Conservation (phyloP, 35 echinoderm and acorn worm species). For the Heliocidaris erythrogramma region DNA sequence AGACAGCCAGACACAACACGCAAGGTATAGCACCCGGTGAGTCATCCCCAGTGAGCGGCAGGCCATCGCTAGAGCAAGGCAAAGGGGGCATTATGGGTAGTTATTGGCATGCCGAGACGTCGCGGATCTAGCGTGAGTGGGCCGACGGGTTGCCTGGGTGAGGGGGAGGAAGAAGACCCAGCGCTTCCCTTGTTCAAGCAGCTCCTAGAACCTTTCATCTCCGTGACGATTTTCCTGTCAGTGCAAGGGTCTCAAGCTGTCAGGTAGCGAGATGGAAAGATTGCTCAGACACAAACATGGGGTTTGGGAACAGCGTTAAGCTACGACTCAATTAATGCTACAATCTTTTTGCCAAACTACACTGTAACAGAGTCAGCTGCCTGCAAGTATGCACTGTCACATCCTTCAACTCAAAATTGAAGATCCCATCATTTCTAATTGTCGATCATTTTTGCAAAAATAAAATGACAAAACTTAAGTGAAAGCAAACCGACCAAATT, state of each 20-base stretch:
- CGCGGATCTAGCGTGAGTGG: neutral
- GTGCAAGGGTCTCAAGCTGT: neutral
- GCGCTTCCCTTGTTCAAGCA: neutral
- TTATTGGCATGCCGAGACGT: neutral
- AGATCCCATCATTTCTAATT: too few relatives aligned
- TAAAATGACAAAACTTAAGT: too few relatives aligned
- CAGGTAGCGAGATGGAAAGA: neutral
- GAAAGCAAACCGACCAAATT: too few relatives aligned
- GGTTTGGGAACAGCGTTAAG: neutral
- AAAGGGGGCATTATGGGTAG: constrained; percentile 26
- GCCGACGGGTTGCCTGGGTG: neutral
- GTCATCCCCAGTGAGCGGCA: neutral
- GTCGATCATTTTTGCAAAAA: too few relatives aligned
- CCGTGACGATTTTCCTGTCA: neutral
- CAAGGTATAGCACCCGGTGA: constrained; percentile 13
- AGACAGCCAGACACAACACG: constrained; percentile 35
- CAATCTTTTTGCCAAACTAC: neutral
- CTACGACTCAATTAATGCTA: constrained; percentile 9
- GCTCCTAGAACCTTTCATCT: neutral
- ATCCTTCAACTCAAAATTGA: too few relatives aligned
- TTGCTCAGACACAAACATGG: neutral
- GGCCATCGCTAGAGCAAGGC: neutral
- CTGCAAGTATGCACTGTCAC: neutral
- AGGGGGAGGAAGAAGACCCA: neutral
- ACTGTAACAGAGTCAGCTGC: neutral